Conservation (phyloP, 2,888 invertebrate genomes). For the Mythimna loreyi region DNA sequence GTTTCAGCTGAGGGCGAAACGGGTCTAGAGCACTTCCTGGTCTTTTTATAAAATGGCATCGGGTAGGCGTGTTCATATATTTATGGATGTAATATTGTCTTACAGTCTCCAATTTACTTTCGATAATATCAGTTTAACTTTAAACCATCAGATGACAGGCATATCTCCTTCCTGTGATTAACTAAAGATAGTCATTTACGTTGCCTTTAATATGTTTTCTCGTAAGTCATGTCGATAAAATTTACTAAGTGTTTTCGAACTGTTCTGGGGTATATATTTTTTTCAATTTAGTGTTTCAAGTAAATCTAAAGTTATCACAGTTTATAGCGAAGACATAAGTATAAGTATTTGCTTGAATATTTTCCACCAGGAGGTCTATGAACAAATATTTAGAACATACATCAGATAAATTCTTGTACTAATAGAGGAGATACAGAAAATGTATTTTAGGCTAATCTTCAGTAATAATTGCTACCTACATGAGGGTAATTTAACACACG, state of each 20-base stretch:
- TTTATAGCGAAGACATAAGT: neutral
- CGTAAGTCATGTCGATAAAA: slow-evolving; percentile 2
- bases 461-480: slow-evolving; percentile 25
- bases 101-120: slow-evolving; percentile 48
- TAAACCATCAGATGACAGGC: slow-evolving; percentile 43
- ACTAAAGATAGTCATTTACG: slow-evolving; percentile 26
- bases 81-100: slow-evolving; percentile 55
- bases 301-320: too few species aligned
- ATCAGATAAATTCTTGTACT: neutral
- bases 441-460: slow-evolving; percentile 18
- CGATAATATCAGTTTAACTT: slow-evolving; percentile 47
- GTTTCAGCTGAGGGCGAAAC: slow-evolving; percentile 85
- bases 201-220: slow-evolving; percentile 4
- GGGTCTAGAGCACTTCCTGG: slow-evolving; percentile 83
- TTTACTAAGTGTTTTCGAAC: neutral
- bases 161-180: slow-evolving; percentile 36
- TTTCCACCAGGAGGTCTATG: neutral
- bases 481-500: slow-evolving; percentile 46
- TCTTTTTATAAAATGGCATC: slow-evolving; percentile 71
- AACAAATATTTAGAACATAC: slow-evolving; percentile 5
- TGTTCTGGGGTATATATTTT: neutral
- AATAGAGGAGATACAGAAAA: slow-evolving; percentile 2
- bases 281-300: too few species aligned
- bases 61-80: slow-evolving; percentile 64
- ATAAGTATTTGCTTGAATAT: neutral